Percentiles rank a stretch among this genome's conserved stretches.
These are phyloP conservation scores for Nomia melanderi DNA, from an alignment of 1,140 invertebrate species.

Conservation along the genomic window DNA sequence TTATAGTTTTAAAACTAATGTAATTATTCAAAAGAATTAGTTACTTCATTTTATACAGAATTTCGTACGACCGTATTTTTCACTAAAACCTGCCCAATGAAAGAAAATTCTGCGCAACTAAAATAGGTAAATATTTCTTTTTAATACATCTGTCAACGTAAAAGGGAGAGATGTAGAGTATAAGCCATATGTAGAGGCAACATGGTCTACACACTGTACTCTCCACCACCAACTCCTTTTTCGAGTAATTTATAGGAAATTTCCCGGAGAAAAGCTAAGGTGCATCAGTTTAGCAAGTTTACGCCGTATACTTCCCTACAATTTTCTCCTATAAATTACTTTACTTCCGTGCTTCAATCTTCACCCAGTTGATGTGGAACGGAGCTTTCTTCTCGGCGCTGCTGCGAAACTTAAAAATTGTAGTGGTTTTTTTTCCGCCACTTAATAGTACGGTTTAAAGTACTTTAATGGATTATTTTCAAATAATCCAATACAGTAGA, in stretches of 20 bases:
- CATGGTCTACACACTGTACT: slow-evolving; percentile 11
- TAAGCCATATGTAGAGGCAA: slow-evolving; percentile 40
- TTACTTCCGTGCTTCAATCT: not conserved
- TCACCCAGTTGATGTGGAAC: not conserved
- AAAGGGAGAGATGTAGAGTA: slow-evolving; percentile 32
- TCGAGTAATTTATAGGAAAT: slow-evolving; percentile 55
- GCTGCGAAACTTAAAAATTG: not conserved
- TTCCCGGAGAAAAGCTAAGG: slow-evolving; percentile 42
- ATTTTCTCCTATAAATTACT: slow-evolving; percentile 9
- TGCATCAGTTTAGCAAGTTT: slow-evolving; percentile 31
- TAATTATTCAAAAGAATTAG: no score
- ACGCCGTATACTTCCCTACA: slow-evolving; percentile 15
- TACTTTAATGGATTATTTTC: no score
- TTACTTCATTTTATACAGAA: no score
- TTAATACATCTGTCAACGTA: slow-evolving; percentile 24
- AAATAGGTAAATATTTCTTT: slow-evolving; percentile 42
- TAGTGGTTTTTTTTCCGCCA: no score
- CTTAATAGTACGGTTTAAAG: no score
- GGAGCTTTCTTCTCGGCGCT: not conserved
- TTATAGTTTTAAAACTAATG: no score
- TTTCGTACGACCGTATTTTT: no score
- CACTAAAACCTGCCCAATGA: slow-evolving; percentile 1
- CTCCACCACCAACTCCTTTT: slow-evolving; percentile 40
- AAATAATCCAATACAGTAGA: no score
- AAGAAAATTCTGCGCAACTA: no score